These are phyloP conservation scores for Eudorcas thomsonii DNA, from an alignment of 2,113 vertebrate species.

Conservation along the genomic window DNA sequence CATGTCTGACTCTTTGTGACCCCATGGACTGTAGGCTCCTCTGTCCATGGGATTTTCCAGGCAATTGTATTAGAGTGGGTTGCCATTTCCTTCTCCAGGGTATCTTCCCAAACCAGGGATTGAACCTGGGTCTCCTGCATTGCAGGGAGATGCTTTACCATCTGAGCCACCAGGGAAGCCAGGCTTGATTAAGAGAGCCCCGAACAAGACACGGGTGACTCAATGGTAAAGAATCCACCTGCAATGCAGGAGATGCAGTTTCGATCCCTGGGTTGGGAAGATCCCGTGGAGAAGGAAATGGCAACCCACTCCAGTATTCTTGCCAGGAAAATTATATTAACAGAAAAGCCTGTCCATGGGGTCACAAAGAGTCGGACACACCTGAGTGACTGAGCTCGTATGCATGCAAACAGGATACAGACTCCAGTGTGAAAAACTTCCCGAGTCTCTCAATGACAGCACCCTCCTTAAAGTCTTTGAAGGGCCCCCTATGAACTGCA, in stretches of 20 bases:
- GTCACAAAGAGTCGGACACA: background rate
- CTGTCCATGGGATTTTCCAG: background rate
- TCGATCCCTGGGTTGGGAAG: background rate
- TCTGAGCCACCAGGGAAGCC: background rate
- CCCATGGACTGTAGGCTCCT: background rate
- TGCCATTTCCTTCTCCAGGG: background rate
- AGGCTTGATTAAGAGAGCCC: background rate
- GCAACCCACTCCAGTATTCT: background rate
- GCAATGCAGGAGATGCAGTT: background rate
- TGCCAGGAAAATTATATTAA: background rate
- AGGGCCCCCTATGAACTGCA: background rate
- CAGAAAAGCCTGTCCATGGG: background rate
- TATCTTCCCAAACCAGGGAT: background rate
- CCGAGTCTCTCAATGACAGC: fast-evolving
- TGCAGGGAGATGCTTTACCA: background rate
- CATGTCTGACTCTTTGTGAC: background rate
- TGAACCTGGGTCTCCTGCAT: background rate
- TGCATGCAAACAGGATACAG: background rate
- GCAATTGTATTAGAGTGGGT: background rate
- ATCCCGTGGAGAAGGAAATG: background rate
- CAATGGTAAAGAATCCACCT: background rate
- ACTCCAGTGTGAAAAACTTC: background rate
- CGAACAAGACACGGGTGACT: background rate
- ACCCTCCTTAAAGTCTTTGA: background rate
- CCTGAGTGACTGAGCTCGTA: background rate